A percentile compares a stretch with the other conserved stretches of the same genome.
Conservation (phyloP, 2,797 vertebrate genomes). For the Pseudomugil gertrudae region DNA sequence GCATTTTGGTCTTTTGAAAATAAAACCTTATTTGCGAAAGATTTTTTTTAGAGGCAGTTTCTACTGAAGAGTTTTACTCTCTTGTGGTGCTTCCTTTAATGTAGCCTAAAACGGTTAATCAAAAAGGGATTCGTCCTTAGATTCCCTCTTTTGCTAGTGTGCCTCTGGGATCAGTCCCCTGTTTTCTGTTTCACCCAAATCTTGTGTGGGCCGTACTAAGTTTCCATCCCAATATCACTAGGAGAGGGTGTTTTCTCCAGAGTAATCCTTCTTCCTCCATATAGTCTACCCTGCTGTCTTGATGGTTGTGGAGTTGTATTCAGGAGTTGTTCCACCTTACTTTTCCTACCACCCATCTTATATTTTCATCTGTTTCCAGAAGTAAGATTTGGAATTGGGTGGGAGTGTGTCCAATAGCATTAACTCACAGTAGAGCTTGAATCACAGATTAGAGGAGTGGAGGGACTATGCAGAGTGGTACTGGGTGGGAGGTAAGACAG, state of each 20-base stretch:
- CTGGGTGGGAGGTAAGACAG: constrained; percentile 72
- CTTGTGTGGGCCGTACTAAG: constrained; percentile 54
- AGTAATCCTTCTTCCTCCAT: constrained; percentile 75
- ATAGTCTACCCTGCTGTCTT: constrained; percentile 49
- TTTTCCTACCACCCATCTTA: constrained; percentile 62
- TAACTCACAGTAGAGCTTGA: constrained; percentile 76
- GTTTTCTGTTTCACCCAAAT: constrained; percentile 59
- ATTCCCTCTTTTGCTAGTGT: constrained; percentile 28
- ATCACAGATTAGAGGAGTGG: constrained; percentile 71
- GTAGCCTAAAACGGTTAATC: constrained; percentile 47
- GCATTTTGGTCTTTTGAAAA: constrained; percentile 18
- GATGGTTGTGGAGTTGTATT: constrained; percentile 44
- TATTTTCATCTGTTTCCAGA: constrained; percentile 71
- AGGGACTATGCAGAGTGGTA: constrained; percentile 62
- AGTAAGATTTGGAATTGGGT: constrained; percentile 69
- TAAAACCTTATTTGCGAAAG: constrained; percentile 21
- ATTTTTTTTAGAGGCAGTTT: constrained; percentile 25
- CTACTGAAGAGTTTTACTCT: constrained; percentile 34
- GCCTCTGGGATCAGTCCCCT: constrained; percentile 64
- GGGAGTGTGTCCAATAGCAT: constrained; percentile 83
- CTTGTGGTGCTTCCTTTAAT: constrained; percentile 43
- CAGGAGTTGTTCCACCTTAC: constrained; percentile 37
- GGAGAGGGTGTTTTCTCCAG: constrained; percentile 64
- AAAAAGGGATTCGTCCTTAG: constrained; percentile 31
- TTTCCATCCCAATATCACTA: constrained; percentile 54